Percentiles rank a stretch among this genome's conserved stretches.
Evolutionary conservation across 2,113 vertebrate species (phyloP).

Genomic region (Pelmatolapia mariae): DNA sequence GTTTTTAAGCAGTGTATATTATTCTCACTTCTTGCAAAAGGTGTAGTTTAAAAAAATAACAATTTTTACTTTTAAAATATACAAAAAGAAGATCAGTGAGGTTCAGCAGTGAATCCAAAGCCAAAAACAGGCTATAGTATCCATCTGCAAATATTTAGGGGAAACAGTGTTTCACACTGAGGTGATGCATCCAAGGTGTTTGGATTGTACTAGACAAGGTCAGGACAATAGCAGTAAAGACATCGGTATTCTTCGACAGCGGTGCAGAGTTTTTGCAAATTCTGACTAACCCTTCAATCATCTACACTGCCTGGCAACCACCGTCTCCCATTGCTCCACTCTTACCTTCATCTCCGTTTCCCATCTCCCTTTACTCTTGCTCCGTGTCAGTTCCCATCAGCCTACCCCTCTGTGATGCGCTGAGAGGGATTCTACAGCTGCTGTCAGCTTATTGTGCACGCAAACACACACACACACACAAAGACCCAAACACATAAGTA

Average conservation of each 20-base stretch:
- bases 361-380: constrained; percentile 47
- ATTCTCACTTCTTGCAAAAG: background rate
- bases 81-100: background rate
- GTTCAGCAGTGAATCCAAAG: background rate
- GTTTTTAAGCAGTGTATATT: background rate
- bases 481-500: background rate
- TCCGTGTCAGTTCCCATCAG: constrained; percentile 60
- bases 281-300: constrained; percentile 40
- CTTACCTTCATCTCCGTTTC: constrained; percentile 53
- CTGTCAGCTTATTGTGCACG: constrained; percentile 38
- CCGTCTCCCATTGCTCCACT: background rate
- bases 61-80: background rate
- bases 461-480: background rate
- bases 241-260: constrained; percentile 19
- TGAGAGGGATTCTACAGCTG: constrained; percentile 66
- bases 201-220: background rate
- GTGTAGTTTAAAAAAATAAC: background rate
- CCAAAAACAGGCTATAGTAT: background rate
- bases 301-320: constrained; percentile 26
- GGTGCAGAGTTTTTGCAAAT: constrained; percentile 15
- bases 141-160: constrained; percentile 43
- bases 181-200: constrained; percentile 22
- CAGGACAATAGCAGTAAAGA: constrained; percentile 7
- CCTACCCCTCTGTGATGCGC: constrained; percentile 60
- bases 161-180: constrained; percentile 15